Evolutionary conservation across 2,888 invertebrate genomes (phyloP).

Genomic region (Liodrosophila aerea): DNA sequence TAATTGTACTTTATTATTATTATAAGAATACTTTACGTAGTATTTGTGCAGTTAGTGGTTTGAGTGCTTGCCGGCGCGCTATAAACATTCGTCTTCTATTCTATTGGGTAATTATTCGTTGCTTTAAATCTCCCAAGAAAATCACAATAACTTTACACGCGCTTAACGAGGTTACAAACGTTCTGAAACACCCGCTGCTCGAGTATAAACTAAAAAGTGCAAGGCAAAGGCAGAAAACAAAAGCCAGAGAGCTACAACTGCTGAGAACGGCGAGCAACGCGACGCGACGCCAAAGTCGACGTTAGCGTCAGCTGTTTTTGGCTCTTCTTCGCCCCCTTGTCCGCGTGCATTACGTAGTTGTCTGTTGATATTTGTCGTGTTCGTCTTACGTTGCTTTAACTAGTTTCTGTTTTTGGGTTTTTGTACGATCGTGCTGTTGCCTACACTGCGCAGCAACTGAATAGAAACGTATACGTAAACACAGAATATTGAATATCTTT

Average conservation of each 20-base stretch:
- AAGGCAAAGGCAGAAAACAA: constrained; percentile 51
- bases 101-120: constrained; percentile 58
- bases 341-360: constrained; percentile 32
- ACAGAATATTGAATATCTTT: not conserved
- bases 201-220: constrained; percentile 71
- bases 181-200: constrained; percentile 59
- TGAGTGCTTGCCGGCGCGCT: constrained; percentile 32
- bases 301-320: constrained; percentile 63
- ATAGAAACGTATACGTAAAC: constrained; percentile 1
- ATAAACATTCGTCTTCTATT: constrained; percentile 53
- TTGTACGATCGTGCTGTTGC: constrained; percentile 37
- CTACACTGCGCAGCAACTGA: constrained; percentile 6
- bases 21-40: constrained; percentile 62
- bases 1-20: constrained; percentile 21
- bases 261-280: constrained; percentile 22
- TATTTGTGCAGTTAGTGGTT: constrained; percentile 52
- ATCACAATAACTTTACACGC: constrained; percentile 23
- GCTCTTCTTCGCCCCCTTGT: constrained; percentile 5
- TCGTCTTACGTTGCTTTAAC: constrained; percentile 55
- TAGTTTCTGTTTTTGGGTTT: constrained; percentile 49
- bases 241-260: constrained; percentile 39
- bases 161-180: constrained; percentile 45
- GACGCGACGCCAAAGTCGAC: constrained; percentile 28
- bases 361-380: no score
- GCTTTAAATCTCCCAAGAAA: constrained; percentile 57